Evolutionary conservation across 2,113 vertebrate genomes (phyloP), one percentile per base, ranked within the genome.

Genomic region (human (Homo sapiens)): DNA sequence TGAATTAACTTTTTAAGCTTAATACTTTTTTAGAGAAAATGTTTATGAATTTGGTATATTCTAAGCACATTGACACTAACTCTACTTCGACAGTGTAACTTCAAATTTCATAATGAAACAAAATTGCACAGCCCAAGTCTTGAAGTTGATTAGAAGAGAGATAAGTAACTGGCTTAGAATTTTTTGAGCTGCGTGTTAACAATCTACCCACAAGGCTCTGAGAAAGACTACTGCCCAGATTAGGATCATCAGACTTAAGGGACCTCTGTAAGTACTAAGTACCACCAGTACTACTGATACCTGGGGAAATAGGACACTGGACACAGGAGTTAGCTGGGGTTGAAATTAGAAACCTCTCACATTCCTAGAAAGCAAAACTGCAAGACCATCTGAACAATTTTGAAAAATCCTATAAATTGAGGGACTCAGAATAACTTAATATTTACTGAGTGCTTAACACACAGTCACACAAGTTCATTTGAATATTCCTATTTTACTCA

Each of bases 81-180:
- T 82, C 68, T 57, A 30, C 32, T 93, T 90, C 73, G 14, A 64
- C 7, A 70, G 32, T 40, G 13, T 38, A 76, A 89, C 6, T 82
- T 88, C 61, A 50, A 96, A 92, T 79, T 90, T 82, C 45, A 61
- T 17, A 85, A 76, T 82, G 80, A 92, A 90, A 94, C 72, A 68
- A 79, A 90, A 95, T 94, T 55, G 90, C 55, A 57, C 7, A 64
- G 70, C 45, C 38, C 22, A 89, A 73, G 72, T 76, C 84, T 95
- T 57, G 40, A 86, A 94, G 59, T 30, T 88, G 40, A 95, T 72
- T 72, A 90, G 38, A 95, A 90, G 25, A 96, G 61, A 90, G 50
- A 94, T 82, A n/a, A 48, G 45, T 8, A 50, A 40, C 10, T 38
- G 66, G 78, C 23, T 59, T 85, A 90, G 57, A 96, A 27, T 92